Conservation (phyloP, 2,888 invertebrate genomes). For the Aphodius granarius region DNA sequence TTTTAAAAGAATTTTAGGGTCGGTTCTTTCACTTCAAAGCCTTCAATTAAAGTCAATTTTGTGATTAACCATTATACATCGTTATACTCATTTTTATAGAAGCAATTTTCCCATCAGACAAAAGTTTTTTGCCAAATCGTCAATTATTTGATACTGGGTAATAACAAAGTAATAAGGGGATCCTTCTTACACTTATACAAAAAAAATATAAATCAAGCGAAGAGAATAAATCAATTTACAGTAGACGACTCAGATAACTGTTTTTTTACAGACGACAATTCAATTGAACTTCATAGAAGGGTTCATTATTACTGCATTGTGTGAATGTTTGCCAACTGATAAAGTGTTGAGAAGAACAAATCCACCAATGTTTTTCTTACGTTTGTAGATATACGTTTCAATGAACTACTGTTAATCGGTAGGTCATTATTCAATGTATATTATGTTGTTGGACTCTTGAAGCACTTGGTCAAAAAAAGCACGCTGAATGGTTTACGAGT, state of each 20-base stretch:
- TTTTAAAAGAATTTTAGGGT: neutral
- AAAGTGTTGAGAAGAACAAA: neutral
- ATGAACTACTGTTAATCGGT: neutral
- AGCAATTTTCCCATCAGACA: neutral
- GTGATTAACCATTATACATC: neutral
- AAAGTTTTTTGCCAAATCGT: neutral
- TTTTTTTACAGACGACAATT: neutral
- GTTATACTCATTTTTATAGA: neutral
- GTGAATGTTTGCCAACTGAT: neutral
- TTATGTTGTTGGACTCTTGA: neutral
- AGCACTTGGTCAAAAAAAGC: neutral
- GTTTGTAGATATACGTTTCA: neutral
- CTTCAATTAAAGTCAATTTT: neutral
- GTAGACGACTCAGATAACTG: neutral
- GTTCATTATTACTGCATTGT: neutral
- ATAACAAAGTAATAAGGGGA: neutral
- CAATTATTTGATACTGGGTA: neutral
- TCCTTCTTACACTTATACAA: neutral
- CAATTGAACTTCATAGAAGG: neutral
- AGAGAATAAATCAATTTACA: neutral
- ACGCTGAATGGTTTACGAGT: neutral
- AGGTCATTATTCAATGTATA: neutral
- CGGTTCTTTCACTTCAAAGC: neutral
- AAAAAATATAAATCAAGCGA: neutral
- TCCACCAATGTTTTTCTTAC: neutral